phyloP scores from a whole-genome alignment of 2,797 vertebrate genomes.

The Anguilla megastoma region DNA sequence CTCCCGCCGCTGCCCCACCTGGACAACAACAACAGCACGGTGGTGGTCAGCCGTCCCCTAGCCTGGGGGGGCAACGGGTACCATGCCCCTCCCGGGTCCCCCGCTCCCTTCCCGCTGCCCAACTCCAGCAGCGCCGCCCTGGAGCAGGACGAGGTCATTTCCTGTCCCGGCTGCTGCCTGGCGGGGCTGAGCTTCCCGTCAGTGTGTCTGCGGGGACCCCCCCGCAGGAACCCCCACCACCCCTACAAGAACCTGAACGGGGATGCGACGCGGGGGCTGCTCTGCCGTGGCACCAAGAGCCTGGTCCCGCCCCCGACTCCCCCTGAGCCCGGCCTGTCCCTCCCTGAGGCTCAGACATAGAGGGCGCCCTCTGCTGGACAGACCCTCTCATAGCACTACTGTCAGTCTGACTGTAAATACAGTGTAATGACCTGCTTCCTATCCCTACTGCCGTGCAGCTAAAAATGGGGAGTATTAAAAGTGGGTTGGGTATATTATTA shows the following conservation, averaged over 20 bases:
- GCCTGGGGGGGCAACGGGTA: conserved; percentile 69
- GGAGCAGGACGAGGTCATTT: conserved; percentile 86
- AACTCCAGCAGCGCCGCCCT: conserved; percentile 58
- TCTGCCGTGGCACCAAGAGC: conserved; percentile 68
- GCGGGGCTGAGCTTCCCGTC: conserved; percentile 84
- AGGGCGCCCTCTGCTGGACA: conserved; percentile 66
- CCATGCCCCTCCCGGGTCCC: conserved; percentile 57
- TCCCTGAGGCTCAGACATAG: conserved; percentile 82
- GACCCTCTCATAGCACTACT: conserved; percentile 42
- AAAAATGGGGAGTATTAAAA: neutral
- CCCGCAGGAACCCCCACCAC: conserved; percentile 71
- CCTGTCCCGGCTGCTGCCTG: conserved; percentile 89
- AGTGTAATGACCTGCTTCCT: conserved; percentile 37
- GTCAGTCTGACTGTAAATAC: conserved; percentile 35
- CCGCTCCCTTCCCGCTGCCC: conserved; percentile 66
- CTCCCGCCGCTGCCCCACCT: conserved; percentile 61
- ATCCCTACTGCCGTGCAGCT: conserved; percentile 22
- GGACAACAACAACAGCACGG: conserved; percentile 78
- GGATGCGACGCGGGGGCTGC: conserved; percentile 76
- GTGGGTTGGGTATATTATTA: conserved; percentile 12
- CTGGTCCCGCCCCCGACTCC: conserved; percentile 51
- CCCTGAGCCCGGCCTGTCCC: conserved; percentile 74
- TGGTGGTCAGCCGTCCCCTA: conserved; percentile 73
- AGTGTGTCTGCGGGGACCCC: conserved; percentile 76
- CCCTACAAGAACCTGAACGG: conserved; percentile 89